Percentiles rank a stretch among this genome's conserved stretches.
phyloP scores from a whole-genome alignment of 2,888 invertebrate species.

The Cephus pulcher region DNA sequence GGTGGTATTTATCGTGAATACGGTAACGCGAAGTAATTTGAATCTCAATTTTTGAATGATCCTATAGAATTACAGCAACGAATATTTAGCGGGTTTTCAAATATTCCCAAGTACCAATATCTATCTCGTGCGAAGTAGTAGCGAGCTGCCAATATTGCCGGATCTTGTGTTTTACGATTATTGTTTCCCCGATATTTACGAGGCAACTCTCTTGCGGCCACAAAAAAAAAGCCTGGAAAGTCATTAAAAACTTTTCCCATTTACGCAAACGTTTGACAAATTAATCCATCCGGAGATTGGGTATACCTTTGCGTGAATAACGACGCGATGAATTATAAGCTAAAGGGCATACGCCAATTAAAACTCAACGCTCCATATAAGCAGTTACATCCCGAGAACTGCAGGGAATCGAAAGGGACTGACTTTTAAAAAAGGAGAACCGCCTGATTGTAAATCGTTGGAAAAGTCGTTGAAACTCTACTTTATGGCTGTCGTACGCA shows the following conservation, averaged over 20 bases:
- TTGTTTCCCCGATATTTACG: slow-evolving; percentile 12
- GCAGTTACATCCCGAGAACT: background rate
- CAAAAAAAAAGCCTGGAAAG: background rate
- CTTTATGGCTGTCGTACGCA: background rate
- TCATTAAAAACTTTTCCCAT: slow-evolving; percentile 3
- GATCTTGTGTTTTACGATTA: slow-evolving; percentile 13
- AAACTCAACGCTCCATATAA: no score
- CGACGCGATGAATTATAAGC: no score
- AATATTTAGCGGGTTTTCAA: background rate
- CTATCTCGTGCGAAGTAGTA: background rate
- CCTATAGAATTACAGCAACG: background rate
- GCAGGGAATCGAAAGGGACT: background rate
- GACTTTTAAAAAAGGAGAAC: background rate
- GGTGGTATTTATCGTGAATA: background rate
- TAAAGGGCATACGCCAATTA: no score
- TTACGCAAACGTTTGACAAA: slow-evolving; percentile 4
- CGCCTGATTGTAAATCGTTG: background rate
- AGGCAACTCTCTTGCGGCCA: background rate
- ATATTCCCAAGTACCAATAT: background rate
- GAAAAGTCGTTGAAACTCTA: background rate
- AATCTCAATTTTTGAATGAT: background rate
- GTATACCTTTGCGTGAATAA: background rate
- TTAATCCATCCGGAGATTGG: background rate
- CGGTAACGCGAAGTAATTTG: background rate
- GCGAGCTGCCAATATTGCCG: slow-evolving; percentile 8